Conservation (phyloP, 2,888 invertebrate species). For the Phengaris alcon region DNA sequence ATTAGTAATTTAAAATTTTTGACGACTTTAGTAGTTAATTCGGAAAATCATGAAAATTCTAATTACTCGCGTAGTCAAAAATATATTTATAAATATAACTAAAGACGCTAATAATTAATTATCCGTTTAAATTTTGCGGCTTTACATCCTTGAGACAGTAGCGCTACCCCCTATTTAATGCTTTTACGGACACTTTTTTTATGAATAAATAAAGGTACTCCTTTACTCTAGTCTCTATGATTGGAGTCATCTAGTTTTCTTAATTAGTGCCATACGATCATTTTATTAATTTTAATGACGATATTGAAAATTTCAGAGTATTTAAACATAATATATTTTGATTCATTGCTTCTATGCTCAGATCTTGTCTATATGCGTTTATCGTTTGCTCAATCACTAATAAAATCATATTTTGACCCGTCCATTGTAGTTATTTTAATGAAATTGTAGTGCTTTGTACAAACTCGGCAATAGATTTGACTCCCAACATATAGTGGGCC, state of each 20-base stretch:
- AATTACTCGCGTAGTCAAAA: no score
- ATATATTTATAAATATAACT: no score
- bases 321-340: background rate
- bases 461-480: slow-evolving; percentile 31
- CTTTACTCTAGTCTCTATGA: background rate
- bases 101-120: no score
- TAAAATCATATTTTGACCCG: slow-evolving; percentile 52
- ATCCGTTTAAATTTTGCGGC: no score
- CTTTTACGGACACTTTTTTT: no score
- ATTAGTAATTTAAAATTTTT: no score
- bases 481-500: background rate
- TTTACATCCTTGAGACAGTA: no score
- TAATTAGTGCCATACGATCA: slow-evolving; percentile 31
- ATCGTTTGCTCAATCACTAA: slow-evolving; percentile 53
- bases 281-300: slow-evolving; percentile 2
- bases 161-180: no score
- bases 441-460: slow-evolving; percentile 31
- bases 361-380: slow-evolving; percentile 19
- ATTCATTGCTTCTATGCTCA: background rate
- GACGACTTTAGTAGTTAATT: no score
- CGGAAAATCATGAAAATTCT: no score
- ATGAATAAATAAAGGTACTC: no score
- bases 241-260: slow-evolving; percentile 18
- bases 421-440: slow-evolving; percentile 56
- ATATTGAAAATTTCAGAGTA: background rate